phyloP scores from a whole-genome alignment of 1,140 invertebrate genomes.

The Trachelipus rathkii region DNA sequence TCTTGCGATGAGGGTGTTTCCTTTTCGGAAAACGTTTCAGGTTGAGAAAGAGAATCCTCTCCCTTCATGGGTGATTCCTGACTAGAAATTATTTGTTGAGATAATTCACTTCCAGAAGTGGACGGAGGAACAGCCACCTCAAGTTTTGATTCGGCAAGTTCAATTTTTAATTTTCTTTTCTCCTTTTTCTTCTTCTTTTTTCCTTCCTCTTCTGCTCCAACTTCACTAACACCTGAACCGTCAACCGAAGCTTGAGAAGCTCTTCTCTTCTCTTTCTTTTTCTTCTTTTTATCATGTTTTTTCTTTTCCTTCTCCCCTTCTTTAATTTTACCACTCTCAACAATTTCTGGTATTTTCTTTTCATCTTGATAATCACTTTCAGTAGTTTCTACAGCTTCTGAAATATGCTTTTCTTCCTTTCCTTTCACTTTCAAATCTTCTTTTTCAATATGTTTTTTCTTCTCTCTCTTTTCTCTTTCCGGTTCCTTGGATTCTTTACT shows the following conservation, averaged over 20 bases:
- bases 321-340: conserved; percentile 45
- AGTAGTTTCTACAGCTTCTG: not conserved
- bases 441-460: conserved; percentile 35
- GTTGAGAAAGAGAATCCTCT: not conserved
- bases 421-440: conserved; percentile 31
- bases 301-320: conserved; percentile 51
- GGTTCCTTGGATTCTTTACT: conserved; percentile 8
- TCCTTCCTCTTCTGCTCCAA: conserved; percentile 46
- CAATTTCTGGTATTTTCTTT: not conserved
- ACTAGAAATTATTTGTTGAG: not conserved
- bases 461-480: conserved; percentile 34
- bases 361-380: not conserved
- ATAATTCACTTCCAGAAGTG: conserved; percentile 4
- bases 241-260: conserved; percentile 34
- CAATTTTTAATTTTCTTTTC: conserved; percentile 30
- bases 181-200: conserved; percentile 46
- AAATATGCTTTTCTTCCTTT: not conserved
- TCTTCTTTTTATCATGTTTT: conserved; percentile 48
- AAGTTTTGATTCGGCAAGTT: conserved; percentile 46
- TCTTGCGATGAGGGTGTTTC: conserved; percentile 37
- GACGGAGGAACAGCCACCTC: conserved; percentile 46
- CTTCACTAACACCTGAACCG: conserved; percentile 51
- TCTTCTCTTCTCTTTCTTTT: conserved; percentile 45
- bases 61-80: conserved; percentile 5
- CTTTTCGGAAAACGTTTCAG: conserved; percentile 18